Base-by-base conservation (phyloP, 2,113 vertebrate species). In the Bujurquina vittata region DNA sequence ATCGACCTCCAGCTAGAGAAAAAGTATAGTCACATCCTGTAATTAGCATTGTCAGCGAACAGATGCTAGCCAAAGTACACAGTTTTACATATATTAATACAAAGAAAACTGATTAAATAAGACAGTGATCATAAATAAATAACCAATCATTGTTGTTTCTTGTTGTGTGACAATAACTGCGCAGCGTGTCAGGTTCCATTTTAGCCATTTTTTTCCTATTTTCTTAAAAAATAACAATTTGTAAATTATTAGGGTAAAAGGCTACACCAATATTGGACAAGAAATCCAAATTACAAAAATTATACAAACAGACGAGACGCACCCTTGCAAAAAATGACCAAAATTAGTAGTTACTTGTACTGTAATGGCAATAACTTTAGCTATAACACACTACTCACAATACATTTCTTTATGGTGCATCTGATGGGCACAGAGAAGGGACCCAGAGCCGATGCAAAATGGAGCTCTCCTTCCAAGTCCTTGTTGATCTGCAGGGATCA, bases 351-450 rank as follows among this genome's bases (percentile, higher is more conserved):
- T 75, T 12, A 79, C 58, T 22, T 75, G 11, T 35, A 69, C 55
- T 54, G 33, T n/a, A n/a, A n/a, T n/a, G 22, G 17, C 14, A 54
- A 46, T 23, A n/a, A 14, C 23, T 37, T 35, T 14, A 17, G 35
- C 49, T 65, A 4, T 22, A 56, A 20, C n/a, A 46, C 2, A 37
- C 33, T 15, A 94, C 97, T 96, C 84, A 99, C 98, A 5, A 94
- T 86, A 88, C 97, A 98, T 76, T 95, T 97, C 95, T 98, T 99
- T 11, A 87, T 94, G 65, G 95, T 95, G 57, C 98, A 99, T 84
- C 94, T 97, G 81, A 99, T 26, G 0, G 96, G 96, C 22, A 99
- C 92, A 31, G 95, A 95, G 88, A 99, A 99, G 12, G 87, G 10
- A 14, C 97, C 97, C 0, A 92, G 93, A 69, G 96, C 95, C 43